Base-by-base conservation (phyloP, 2,113 vertebrate genomes). In the Oryzias javanicus region DNA sequence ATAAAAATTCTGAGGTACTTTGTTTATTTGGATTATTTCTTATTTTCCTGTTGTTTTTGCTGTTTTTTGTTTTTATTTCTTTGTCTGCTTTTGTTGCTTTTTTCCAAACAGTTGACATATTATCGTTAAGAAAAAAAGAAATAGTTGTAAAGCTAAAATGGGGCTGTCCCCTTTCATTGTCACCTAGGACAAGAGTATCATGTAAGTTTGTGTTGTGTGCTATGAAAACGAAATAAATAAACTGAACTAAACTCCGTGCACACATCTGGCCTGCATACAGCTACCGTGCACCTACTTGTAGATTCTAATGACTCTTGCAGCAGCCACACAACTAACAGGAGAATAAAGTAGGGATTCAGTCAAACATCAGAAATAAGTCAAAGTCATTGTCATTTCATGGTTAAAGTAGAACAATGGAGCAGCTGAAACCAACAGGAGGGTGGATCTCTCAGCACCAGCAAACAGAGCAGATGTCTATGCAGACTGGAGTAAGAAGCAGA, bases 251-350 rank as follows among this genome's bases (percentile, higher is more conserved):
- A 63, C 68, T 40, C 42, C 42, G 46, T 58, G 49, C 60, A 66
- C 18, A 54, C 44, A 65, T 55, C 64, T 53, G 76, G 76, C 72
- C 76, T 55, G 54, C 55, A 55, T 65, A 81, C 79, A 70, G 81
- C 78, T 73, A 81, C 81, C 55, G 18, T 24, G 53, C 61, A 70
- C 71, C 67, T 62, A 72, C 70, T 61, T 24, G 44, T 42, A 20
- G 52, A 67, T 49, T 54, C 24, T 16, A 40, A 1, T n/a, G 29
- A 69, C 71, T 57, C 50, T 58, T 42, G 49, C 57, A 45, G 50
- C 56, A 64, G 58, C 41, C 47, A 35, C 56, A 40, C 50, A 64
- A 58, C 42, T 73, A 55, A 63, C 13, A 49, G 51, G 55, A 55
- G 68, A 68, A 53, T 20, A 44, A 53, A 19, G 67, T 42, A 49